These are phyloP conservation scores for Scaptodrosophila latifasciaeformis DNA, from an alignment of 2,888 invertebrate species.

Conservation along the genomic window DNA sequence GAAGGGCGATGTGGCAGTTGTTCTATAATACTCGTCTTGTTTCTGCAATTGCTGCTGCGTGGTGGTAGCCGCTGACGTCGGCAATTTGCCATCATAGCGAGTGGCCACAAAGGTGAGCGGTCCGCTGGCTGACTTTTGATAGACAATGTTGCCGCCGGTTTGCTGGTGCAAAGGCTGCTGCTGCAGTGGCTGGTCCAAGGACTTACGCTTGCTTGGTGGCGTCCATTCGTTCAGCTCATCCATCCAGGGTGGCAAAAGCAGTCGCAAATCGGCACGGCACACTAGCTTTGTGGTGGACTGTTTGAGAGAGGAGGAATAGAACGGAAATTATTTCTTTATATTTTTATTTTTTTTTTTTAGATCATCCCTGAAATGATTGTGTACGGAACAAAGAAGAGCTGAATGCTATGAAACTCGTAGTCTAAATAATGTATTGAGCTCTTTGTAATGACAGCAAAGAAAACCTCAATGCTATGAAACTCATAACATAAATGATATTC, in stretches of 20 bases:
- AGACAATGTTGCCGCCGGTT: constrained; percentile 52
- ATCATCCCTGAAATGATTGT: too few species aligned
- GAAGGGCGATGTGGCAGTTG: constrained; percentile 79
- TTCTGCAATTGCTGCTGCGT: constrained; percentile 47
- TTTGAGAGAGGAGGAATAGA: too few species aligned
- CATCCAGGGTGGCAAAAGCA: constrained; percentile 96
- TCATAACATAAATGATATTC: too few species aligned
- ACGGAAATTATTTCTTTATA: neutral
- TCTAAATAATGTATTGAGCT: too few species aligned
- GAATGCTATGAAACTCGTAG: too few species aligned
- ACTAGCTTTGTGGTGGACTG: constrained; percentile 77
- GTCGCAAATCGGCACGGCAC: constrained; percentile 91
- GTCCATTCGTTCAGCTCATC: constrained; percentile 89
- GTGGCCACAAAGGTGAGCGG: constrained; percentile 63
- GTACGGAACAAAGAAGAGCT: too few species aligned
- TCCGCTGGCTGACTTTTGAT: constrained; percentile 35
- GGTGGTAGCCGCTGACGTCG: constrained; percentile 31
- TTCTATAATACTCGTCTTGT: constrained; percentile 77
- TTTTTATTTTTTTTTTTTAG: too few species aligned
- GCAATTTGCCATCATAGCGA: constrained; percentile 70
- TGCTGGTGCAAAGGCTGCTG: constrained; percentile 33
- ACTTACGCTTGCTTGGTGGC: constrained; percentile 37
- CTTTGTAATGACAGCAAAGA: too few species aligned
- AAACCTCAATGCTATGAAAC: too few species aligned
- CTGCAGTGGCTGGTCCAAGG: constrained; percentile 24